phyloP scores from a whole-genome alignment of 2,113 vertebrate genomes.

The Percopsis transmontana region DNA sequence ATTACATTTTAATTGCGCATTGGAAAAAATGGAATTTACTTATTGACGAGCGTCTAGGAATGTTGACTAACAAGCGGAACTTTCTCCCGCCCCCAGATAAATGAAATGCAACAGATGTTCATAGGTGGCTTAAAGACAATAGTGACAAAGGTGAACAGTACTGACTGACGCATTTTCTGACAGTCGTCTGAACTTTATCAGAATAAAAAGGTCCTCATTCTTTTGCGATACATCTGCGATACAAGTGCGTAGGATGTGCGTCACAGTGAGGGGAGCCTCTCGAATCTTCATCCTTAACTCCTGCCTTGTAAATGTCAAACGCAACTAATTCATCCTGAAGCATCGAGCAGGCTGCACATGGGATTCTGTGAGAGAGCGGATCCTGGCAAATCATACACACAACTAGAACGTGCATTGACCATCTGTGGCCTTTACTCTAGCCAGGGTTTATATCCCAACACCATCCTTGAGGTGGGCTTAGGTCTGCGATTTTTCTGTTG shows the following conservation, averaged over 20 bases:
- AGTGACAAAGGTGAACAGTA: conserved; percentile 32
- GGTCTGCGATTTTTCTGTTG: too few relatives aligned
- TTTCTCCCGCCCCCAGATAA: conserved; percentile 26
- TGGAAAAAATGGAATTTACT: conserved; percentile 16
- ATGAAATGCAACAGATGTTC: conserved; percentile 43
- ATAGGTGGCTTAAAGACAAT: neutral
- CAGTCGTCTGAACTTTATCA: conserved; percentile 63
- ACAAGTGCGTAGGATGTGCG: conserved; percentile 65
- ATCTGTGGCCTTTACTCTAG: too few relatives aligned
- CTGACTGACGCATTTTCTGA: conserved; percentile 64
- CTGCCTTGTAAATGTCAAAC: conserved; percentile 58
- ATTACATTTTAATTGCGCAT: conserved; percentile 17
- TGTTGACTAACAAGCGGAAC: conserved; percentile 14
- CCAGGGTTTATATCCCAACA: too few relatives aligned
- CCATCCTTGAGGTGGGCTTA: too few relatives aligned
- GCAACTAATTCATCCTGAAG: conserved; percentile 15
- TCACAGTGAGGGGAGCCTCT: conserved; percentile 53
- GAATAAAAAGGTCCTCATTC: conserved; percentile 41
- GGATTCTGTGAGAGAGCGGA: neutral
- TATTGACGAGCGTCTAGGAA: conserved; percentile 29
- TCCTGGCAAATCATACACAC: too few relatives aligned
- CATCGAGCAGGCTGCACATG: conserved; percentile 28
- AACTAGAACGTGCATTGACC: too few relatives aligned
- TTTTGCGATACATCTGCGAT: conserved; percentile 48
- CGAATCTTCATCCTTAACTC: conserved; percentile 39